Evolutionary conservation across 2,797 vertebrate species (phyloP).

Genomic region (Fundulus diaphanus): DNA sequence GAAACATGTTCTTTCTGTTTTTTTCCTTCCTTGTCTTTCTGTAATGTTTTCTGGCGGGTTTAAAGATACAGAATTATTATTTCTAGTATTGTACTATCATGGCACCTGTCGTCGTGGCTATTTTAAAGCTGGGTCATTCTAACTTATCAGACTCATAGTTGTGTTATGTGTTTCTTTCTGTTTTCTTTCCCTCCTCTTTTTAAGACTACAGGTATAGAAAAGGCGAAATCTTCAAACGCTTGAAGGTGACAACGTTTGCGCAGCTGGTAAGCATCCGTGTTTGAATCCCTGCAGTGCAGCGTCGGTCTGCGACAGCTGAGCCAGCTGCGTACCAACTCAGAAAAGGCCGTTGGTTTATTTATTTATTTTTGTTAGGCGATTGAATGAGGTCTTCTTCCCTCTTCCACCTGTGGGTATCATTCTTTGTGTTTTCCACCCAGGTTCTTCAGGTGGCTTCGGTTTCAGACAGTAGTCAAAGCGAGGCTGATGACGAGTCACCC

Average conservation of each 20-base stretch:
- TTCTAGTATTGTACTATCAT: too few relatives aligned
- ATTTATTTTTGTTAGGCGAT: neutral
- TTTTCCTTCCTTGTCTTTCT: too few relatives aligned
- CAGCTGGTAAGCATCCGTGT: slow-evolving; percentile 85
- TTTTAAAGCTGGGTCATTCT: neutral
- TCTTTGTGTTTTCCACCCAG: slow-evolving; percentile 67
- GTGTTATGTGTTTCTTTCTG: neutral
- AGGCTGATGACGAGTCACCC: slow-evolving; percentile 72
- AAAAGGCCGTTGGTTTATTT: neutral
- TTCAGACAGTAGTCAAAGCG: slow-evolving; percentile 84
- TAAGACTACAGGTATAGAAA: slow-evolving; percentile 95
- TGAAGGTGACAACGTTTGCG: slow-evolving; percentile 95
- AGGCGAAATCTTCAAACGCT: slow-evolving; percentile 94
- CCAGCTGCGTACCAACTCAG: too few relatives aligned
- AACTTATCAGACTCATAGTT: neutral
- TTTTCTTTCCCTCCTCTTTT: slow-evolving; percentile 32
- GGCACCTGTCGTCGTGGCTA: too few relatives aligned
- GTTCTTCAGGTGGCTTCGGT: slow-evolving; percentile 92
- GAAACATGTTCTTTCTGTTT: neutral
- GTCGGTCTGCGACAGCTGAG: neutral
- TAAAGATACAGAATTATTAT: too few relatives aligned
- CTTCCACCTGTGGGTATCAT: neutral
- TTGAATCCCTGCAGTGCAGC: too few relatives aligned
- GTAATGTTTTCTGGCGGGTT: too few relatives aligned
- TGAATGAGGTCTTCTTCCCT: neutral